These are phyloP conservation scores for Halichoerus grypus DNA, from an alignment of 2,113 vertebrate genomes.

Conservation along the genomic window DNA sequence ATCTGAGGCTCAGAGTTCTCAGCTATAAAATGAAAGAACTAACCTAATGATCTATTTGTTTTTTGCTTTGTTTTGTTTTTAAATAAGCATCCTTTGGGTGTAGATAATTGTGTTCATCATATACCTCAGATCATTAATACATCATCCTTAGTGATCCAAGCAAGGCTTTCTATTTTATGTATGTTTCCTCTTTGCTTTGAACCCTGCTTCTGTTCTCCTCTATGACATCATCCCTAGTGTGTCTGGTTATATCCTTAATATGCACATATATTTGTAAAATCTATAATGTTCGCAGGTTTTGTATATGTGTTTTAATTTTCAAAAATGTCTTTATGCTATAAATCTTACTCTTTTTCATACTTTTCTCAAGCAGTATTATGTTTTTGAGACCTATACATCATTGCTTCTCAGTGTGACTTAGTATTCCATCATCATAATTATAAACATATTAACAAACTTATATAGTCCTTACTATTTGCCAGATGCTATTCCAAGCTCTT, in stretches of 20 bases:
- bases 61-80: not conserved
- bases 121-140: not conserved
- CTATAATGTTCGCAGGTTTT: not conserved
- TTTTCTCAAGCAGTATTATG: not conserved
- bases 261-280: not conserved
- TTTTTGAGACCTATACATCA: conserved; percentile 16
- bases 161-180: not conserved
- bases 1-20: conserved; percentile 28
- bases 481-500: not conserved
- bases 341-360: not conserved
- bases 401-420: not conserved
- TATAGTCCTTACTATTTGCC: not conserved
- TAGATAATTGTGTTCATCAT: not conserved
- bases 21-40: conserved; percentile 17
- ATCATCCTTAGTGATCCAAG: not conserved
- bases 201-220: not conserved
- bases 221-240: not conserved
- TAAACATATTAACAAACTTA: not conserved
- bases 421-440: not conserved
- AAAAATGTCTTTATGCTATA: not conserved
- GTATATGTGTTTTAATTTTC: not conserved
- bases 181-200: not conserved
- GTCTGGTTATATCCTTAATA: conserved; percentile 41
- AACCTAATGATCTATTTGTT: not conserved
- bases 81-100: not conserved